Percentiles rank a stretch among this genome's conserved stretches.
Evolutionary conservation across 2,888 invertebrate species (phyloP).

Genomic region (Galerucella pusilla): DNA sequence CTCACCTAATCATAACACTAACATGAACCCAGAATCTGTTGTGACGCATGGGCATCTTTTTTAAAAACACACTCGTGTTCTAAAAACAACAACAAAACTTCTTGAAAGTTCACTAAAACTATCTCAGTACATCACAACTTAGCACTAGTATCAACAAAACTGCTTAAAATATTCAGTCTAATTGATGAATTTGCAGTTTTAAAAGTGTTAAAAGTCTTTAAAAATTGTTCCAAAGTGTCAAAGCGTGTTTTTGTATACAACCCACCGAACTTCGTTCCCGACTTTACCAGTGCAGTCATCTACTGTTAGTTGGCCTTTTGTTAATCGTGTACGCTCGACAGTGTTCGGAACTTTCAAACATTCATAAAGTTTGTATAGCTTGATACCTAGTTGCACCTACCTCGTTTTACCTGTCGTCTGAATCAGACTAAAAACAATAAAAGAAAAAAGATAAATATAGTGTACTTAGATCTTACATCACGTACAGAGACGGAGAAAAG

Average conservation of each 20-base stretch:
- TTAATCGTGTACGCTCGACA: conserved; percentile 37
- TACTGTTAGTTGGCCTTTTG: conserved; percentile 47
- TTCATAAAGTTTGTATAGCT: conserved; percentile 42
- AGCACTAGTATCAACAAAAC: conserved; percentile 18
- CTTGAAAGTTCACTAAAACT: conserved; percentile 41
- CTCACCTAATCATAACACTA: conserved; percentile 37
- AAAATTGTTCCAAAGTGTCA: conserved; percentile 6
- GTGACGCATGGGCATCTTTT: conserved; percentile 42
- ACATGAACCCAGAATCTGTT: conserved; percentile 42
- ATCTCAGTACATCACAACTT: conserved; percentile 28
- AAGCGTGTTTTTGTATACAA: conserved; percentile 28
- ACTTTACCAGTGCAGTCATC: conserved; percentile 44
- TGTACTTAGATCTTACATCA: conserved; percentile 27
- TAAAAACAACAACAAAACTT: conserved; percentile 43
- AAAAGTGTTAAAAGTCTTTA: conserved; percentile 20
- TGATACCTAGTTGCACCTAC: conserved; percentile 43
- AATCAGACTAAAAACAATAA: conserved; percentile 33
- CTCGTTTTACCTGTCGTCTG: conserved; percentile 46
- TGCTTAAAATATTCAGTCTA: conserved; percentile 26
- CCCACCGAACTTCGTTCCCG: conserved; percentile 11
- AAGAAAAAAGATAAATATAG: conserved; percentile 37
- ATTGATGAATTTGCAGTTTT: conserved; percentile 29
- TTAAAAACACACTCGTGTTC: conserved; percentile 37
- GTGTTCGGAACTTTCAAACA: conserved; percentile 46
- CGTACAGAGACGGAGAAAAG: conserved; percentile 15